Evolutionary conservation across 2,888 invertebrate species (phyloP), one percentile per base, ranked within the genome.

Genomic region (Ichneumon xanthorius): DNA sequence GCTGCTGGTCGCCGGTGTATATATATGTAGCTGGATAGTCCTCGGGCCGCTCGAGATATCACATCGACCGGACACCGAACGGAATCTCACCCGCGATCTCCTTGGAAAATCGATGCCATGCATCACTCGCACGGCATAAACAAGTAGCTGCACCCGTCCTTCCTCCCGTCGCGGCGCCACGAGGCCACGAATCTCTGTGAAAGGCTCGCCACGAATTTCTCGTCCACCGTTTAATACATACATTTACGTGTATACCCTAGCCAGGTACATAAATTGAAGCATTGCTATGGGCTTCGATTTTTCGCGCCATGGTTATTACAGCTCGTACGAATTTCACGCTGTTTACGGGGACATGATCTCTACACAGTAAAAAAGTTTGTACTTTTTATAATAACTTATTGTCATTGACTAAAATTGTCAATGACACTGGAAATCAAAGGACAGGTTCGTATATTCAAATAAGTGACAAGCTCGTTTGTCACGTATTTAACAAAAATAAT

Each of bases 11-110:
- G 61, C 55, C 65, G 11, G 61, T 9, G 26, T 4, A 48, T 16
- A 48, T 65, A 37, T 61, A 75, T 26, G 37, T 22, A 58, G 45
- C 16, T 11, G 50, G 68, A 50, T 67, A 75, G 65, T 82, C 71
- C 79, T 72, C 58, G 61, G 72, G 37, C 77, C 53, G 40, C 71
- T 76, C 67, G 79, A 80, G 77, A 67, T 76, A 82, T 80, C 77
- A 72, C 72, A 82, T 71, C 55, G 67, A 82, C 50, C 68, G 80
- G 76, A 80, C 82, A 80, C 80, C 76, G 80, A 61, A 40, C 33
- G 85, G 82, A 81, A 85, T 85, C 84, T 78, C 81, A 16, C 40
- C 33, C 9, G 78, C 16, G 58, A 81, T 82, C 81, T 81, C 58
- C 70, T 45, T 58, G 67, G 72, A 77, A 30, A 63, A 80, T 80